Evolutionary conservation across 2,113 vertebrate genomes (phyloP).

Genomic region (Carollia perspicillata): DNA sequence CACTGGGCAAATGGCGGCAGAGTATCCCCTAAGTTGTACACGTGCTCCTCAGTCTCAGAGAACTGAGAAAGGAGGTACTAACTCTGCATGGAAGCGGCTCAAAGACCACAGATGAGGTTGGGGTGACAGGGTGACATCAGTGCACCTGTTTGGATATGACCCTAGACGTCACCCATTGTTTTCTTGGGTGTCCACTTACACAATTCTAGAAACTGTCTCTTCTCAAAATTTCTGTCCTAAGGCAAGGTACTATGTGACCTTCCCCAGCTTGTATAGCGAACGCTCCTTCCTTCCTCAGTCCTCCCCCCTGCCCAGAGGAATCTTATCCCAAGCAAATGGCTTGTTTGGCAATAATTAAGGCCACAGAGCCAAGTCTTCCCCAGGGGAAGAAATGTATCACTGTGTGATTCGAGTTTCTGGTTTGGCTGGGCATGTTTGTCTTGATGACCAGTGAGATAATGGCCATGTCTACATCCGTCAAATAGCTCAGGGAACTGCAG

Average conservation of each 20-base stretch:
- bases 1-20: neutral
- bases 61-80: neutral
- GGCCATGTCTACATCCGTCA: neutral
- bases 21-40: neutral
- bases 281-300: neutral
- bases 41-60: neutral
- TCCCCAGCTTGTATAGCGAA: neutral
- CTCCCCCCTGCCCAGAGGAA: neutral
- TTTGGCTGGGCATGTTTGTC: neutral
- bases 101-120: neutral
- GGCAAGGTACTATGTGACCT: neutral
- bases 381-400: neutral
- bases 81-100: neutral
- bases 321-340: neutral
- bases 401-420: neutral
- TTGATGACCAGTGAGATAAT: neutral
- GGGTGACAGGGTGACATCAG: accelerated
- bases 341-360: neutral
- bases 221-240: neutral
- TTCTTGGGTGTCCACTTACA: neutral
- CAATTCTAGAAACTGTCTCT: neutral
- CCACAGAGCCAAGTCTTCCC: neutral
- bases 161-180: neutral
- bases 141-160: neutral
- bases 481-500: neutral